Conservation (phyloP, 2,888 invertebrate genomes). For the Enchytraeus crypticus region DNA sequence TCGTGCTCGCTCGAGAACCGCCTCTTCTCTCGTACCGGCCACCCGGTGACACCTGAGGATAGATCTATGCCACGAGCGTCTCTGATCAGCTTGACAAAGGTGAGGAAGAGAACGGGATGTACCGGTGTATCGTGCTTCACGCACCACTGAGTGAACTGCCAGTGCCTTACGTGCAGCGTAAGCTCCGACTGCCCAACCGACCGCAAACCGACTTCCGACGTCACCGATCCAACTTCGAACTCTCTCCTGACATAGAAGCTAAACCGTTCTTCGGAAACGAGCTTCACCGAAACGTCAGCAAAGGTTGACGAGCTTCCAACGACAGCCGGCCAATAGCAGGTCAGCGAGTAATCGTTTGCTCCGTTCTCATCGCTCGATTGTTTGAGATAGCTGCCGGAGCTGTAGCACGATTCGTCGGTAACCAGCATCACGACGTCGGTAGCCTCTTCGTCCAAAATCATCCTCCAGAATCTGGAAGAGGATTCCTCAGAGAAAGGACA, state of each 20-base stretch:
- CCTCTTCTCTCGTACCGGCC: too few species aligned
- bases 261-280: slow-evolving; percentile 7
- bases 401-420: too few species aligned
- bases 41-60: too few species aligned
- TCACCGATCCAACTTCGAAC: background rate
- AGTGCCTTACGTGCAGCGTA: slow-evolving; percentile 10
- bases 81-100: slow-evolving; percentile 12
- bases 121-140: slow-evolving; percentile 3
- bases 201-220: background rate
- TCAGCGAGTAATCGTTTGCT: too few species aligned
- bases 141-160: slow-evolving; percentile 17
- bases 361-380: too few species aligned
- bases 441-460: slow-evolving; percentile 20
- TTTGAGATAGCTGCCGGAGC: too few species aligned
- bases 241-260: background rate
- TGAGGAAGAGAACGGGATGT: slow-evolving; percentile 17
- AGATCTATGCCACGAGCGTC: background rate
- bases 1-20: too few species aligned
- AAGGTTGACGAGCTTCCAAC: too few species aligned
- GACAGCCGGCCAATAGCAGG: slow-evolving; percentile 16
- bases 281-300: background rate
- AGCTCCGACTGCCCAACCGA: too few species aligned
- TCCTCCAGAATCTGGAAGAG: slow-evolving; percentile 22
- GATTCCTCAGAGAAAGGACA: slow-evolving; percentile 11
- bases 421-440: slow-evolving; percentile 20